phyloP scores from a whole-genome alignment of 2,797 vertebrate genomes.

The Glossophaga mutica region DNA sequence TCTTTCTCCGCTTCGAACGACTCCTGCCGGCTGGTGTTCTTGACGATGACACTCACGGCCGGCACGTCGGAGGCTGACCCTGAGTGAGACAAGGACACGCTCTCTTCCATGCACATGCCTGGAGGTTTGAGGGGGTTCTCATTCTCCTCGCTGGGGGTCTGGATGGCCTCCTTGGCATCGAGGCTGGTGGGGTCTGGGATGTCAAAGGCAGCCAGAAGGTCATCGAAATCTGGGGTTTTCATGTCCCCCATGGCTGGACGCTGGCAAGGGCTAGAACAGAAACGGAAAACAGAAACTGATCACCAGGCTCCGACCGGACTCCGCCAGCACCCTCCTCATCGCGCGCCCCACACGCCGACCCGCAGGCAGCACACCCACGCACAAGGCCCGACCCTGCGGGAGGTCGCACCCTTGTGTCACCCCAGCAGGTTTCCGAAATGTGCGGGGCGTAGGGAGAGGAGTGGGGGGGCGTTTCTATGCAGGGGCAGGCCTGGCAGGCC shows the following conservation, averaged over 20 bases:
- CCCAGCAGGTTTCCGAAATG: background rate
- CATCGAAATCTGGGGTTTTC: conserved; percentile 99
- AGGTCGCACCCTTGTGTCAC: background rate
- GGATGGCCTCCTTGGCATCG: conserved; percentile 94
- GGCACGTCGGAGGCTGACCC: conserved; percentile 86
- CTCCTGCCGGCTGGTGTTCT: conserved; percentile 95
- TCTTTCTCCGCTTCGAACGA: conserved; percentile 90
- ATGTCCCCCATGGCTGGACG: conserved; percentile 97
- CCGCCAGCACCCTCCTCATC: background rate
- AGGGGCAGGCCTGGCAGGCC: background rate
- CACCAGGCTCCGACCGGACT: background rate
- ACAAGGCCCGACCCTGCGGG: background rate
- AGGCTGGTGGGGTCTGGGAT: conserved; percentile 97
- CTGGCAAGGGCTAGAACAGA: conserved; percentile 79
- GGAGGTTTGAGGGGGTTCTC: conserved; percentile 90
- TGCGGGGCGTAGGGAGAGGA: background rate
- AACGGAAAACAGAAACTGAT: conserved; percentile 1
- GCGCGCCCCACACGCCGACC: background rate
- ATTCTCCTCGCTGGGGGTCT: conserved; percentile 88
- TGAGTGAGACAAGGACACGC: conserved; percentile 84
- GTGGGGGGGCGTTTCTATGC: background rate
- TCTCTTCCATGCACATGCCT: conserved; percentile 89
- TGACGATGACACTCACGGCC: conserved; percentile 95
- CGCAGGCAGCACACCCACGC: fast-evolving
- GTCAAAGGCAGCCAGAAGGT: conserved; percentile 98